A percentile compares a stretch with the other conserved stretches of the same genome.
These are phyloP conservation scores for Malacoraja senta DNA, from an alignment of 2,797 vertebrate genomes.

Conservation along the genomic window DNA sequence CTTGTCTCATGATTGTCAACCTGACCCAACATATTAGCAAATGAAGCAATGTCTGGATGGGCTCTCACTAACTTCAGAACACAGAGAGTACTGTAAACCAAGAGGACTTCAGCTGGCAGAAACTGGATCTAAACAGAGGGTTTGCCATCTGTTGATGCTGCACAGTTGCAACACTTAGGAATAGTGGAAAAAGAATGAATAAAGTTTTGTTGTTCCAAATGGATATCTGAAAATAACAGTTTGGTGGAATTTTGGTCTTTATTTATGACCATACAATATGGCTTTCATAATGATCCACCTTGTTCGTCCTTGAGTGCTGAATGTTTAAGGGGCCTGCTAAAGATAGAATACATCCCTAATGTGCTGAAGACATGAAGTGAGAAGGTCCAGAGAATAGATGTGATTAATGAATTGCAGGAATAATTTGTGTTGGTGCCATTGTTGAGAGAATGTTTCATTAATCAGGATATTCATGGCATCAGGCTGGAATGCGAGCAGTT, in stretches of 20 bases:
- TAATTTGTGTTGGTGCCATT: background rate
- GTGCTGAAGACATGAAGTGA: background rate
- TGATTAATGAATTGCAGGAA: background rate
- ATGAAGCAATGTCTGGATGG: background rate
- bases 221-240: background rate
- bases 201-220: background rate
- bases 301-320: background rate
- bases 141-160: background rate
- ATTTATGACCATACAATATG: background rate
- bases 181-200: background rate
- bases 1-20: background rate
- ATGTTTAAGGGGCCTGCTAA: background rate
- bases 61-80: background rate
- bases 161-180: background rate
- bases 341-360: background rate
- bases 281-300: background rate
- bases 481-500: background rate
- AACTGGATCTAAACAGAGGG: background rate
- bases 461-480: background rate
- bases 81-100: background rate
- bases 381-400: background rate
- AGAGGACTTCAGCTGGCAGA: background rate
- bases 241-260: background rate
- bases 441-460: background rate
- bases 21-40: background rate